Percentiles rank a stretch among this genome's conserved stretches.
Evolutionary conservation across 2,113 vertebrate genomes (phyloP).

Genomic region (Myotis brandtii): DNA sequence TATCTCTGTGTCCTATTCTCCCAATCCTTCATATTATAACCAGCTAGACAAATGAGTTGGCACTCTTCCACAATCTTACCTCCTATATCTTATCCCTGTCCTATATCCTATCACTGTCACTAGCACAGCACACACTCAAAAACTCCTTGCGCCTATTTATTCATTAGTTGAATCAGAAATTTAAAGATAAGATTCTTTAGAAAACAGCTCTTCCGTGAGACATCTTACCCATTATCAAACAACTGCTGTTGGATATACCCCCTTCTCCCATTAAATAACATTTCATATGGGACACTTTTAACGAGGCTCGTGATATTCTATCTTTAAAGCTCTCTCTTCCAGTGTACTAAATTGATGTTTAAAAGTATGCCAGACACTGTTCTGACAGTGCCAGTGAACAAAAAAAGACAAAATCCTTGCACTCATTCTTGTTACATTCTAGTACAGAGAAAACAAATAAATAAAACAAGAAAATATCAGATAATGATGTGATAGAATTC

Average conservation of each 20-base stretch:
- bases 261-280: conserved; percentile 37
- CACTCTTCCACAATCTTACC: neutral
- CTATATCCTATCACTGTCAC: neutral
- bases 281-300: conserved; percentile 30
- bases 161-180: conserved; percentile 40
- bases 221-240: neutral
- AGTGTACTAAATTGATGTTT: conserved; percentile 7
- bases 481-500: neutral
- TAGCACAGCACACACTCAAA: neutral
- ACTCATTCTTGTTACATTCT: neutral
- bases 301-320: neutral
- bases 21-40: neutral
- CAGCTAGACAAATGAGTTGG: neutral
- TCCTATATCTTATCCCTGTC: neutral
- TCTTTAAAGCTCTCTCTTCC: conserved; percentile 42
- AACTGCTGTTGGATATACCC: conserved; percentile 24
- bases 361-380: conserved; percentile 42
- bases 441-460: neutral
- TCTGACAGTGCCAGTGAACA: conserved; percentile 30
- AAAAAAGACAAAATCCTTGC: conserved; percentile 41
- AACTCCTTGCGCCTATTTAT: neutral
- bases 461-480: conserved; percentile 54
- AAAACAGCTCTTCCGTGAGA: conserved; percentile 57
- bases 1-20: neutral
- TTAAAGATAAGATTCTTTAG: conserved; percentile 51